Evolutionary conservation across 2,797 vertebrate genomes (phyloP).

Genomic region (Leptodactylus fallax): DNA sequence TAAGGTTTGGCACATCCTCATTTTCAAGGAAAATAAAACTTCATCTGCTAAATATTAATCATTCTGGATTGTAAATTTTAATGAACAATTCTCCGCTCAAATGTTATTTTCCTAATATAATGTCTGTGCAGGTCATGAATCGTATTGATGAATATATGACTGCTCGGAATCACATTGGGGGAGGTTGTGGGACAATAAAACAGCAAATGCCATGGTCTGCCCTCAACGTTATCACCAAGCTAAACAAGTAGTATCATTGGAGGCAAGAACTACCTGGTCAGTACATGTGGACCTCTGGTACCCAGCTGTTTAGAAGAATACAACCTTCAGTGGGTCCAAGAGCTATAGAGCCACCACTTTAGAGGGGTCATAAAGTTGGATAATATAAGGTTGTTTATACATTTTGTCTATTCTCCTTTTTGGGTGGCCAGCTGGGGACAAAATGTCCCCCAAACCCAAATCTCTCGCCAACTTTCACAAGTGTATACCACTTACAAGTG

Average conservation of each 20-base stretch:
- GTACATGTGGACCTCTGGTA: not conserved
- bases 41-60: slow-evolving; percentile 25
- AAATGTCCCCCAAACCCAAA: too few relatives aligned
- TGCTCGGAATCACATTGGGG: not conserved
- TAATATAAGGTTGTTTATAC: too few relatives aligned
- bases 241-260: not conserved
- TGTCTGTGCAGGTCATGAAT: slow-evolving; percentile 20
- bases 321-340: not conserved
- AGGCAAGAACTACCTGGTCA: too few relatives aligned
- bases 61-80: slow-evolving; percentile 4
- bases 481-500: too few relatives aligned
- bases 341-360: too few relatives aligned
- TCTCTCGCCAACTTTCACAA: too few relatives aligned
- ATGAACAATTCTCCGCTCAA: slow-evolving; percentile 9
- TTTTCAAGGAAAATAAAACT: slow-evolving; percentile 28
- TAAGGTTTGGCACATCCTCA: not conserved
- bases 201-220: not conserved
- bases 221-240: not conserved
- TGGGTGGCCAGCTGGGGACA: too few relatives aligned
- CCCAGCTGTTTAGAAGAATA: not conserved
- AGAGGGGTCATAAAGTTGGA: too few relatives aligned
- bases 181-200: not conserved
- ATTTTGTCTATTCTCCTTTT: too few relatives aligned
- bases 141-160: slow-evolving; percentile 37
- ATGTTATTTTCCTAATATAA: slow-evolving; percentile 15